These are phyloP conservation scores for Petroica traversi DNA, from an alignment of 2,113 vertebrate genomes.

Conservation along the genomic window DNA sequence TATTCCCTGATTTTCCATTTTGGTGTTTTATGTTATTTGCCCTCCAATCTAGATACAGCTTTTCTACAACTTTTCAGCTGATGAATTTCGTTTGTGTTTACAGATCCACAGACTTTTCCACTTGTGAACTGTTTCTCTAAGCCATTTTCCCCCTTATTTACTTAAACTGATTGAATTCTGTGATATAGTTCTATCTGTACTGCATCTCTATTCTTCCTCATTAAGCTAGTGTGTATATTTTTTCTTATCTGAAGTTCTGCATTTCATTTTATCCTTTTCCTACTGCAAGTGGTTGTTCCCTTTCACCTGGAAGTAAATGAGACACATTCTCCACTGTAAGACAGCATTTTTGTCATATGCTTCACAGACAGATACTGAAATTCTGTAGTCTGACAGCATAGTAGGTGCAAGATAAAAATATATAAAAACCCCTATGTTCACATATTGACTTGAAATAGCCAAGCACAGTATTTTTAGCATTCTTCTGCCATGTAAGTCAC, in stretches of 20 bases:
- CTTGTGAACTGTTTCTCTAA: not conserved
- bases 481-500: not conserved
- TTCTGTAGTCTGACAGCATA: not conserved
- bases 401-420: not conserved
- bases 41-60: not conserved
- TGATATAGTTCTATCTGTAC: not conserved
- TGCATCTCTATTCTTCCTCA: not conserved
- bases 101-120: not conserved
- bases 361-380: not conserved
- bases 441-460: not conserved
- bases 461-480: not conserved
- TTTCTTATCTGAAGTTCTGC: not conserved
- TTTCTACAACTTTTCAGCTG: not conserved
- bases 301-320: not conserved
- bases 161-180: not conserved
- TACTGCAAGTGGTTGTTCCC: not conserved
- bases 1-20: not conserved
- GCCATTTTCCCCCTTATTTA: not conserved
- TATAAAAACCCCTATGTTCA: fast-evolving
- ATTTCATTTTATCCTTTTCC: not conserved
- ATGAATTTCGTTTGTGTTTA: not conserved
- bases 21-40: not conserved
- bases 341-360: not conserved
- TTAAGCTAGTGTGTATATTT: not conserved
- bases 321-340: not conserved